Evolutionary conservation across 1,140 invertebrate species (phyloP), one percentile per base, ranked within the genome.

Genomic region (Sitodiplosis mosellana): DNA sequence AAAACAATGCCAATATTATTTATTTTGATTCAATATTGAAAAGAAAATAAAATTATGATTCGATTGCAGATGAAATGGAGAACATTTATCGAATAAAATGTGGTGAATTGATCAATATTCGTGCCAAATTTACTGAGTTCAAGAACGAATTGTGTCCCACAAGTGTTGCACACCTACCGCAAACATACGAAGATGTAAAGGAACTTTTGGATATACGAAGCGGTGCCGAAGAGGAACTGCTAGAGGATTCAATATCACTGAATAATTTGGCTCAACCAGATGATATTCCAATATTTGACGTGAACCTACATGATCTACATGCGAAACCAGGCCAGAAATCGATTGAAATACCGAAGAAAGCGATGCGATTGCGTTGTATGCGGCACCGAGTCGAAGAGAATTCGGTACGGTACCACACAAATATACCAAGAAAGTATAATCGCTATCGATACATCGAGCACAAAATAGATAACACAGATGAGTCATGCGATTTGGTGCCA

Each of bases 401-500:
- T 12, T n/a, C 14, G 11, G 20, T 34, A 17, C 41, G 11, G 21
- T 19, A 15, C n/a, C n/a, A 42, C 19, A 33, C 34, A 33, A 33
- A 34, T 19, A 17, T 20, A 6, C 17, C 8, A 14, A 14, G 15
- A 6, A 18, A 27, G 2, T 40, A 12, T 17, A 34, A 46, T 42
- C 7, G 14, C 10, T 40, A 42, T 27, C 6, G 19, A 33, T 11
- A 34, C 11, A 19, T 34, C 3, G 27, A 43, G 14, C 19, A 14
- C 14, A 36, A 34, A 1, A 8, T 20, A 20, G 40, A 43, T 19
- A 34, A 36, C 33, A 12, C 17, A 8, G 15, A 40, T 21, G 37
- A 5, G 21, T 10, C 4, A 7, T 15, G 10, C 14, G 49, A 53
- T 48, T 45, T 57, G 33, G 33, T 38, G 20, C 58, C 63, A 18